Evolutionary conservation across 2,888 invertebrate species (phyloP), one percentile per base, ranked within the genome.

Genomic region (Meta bourneti): DNA sequence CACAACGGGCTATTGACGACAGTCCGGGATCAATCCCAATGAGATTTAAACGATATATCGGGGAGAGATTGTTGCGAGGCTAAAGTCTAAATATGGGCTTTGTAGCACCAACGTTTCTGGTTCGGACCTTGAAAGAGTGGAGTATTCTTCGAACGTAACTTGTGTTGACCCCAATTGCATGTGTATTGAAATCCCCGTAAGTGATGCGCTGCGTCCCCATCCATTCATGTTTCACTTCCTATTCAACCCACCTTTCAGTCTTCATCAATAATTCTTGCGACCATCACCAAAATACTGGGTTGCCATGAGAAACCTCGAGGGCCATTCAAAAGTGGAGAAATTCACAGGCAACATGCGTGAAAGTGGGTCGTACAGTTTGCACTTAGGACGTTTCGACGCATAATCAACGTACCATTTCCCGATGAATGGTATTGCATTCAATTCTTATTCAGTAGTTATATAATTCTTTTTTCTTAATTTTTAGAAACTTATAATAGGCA

Each of bases 251-350:
- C 83, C 83, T 84, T 84, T 84, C 83, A 61, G n/a, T 72, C 72
- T 34, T 75, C 52, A 84, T 84, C 74, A 84, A 84, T 84, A 84
- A 84, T 84, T 84, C 83, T 20, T 34, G 13, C 54, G 2, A 52
- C 79, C 20, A 9, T 5, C 61, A 20, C 54, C 79, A 34, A 13
- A 79, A 79, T 20, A 34, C 54, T 54, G 34, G 54, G 83, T 84
- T 84, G 75, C 83, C 83, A 79, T 61, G 61, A 61, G 61, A 61
- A 16, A 61, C 61, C 61, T 16, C 16, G 7, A 61, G 11, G 61
- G 5, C 5, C 61, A 61, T 61, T 61, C 61, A 61, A 61, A 61
- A 61, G 61, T 61, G 61, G 5, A 61, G 16, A 16, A 61, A 61
- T 61, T 9, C 13, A 16, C 61, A 61, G 8, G 5, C 8, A 5